Base-by-base conservation (phyloP, 2,113 vertebrate genomes). In the Tiliqua scincoides region DNA sequence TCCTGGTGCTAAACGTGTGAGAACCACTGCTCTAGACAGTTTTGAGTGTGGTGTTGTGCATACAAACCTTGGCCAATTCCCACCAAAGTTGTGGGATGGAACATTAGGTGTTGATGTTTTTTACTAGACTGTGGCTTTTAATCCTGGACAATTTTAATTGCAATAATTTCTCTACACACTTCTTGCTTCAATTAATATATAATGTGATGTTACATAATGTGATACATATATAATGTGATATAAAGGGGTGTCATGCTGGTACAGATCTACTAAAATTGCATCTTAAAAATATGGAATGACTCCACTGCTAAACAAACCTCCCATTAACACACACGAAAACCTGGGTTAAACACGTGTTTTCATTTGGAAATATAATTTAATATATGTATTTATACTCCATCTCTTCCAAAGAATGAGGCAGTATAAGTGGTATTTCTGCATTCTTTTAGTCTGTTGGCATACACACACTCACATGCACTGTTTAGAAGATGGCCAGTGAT, bases 111-210 rank as follows among this genome's bases (percentile, higher is more conserved):
- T n/a, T n/a, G n/a, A n/a, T n/a, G n/a, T n/a, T n/a, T n/a, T n/a
- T n/a, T n/a, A n/a, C n/a, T n/a, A n/a, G n/a, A n/a, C n/a, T n/a
- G n/a, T n/a, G n/a, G n/a, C n/a, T n/a, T n/a, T n/a, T n/a, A n/a
- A n/a, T n/a, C n/a, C n/a, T n/a, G n/a, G n/a, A n/a, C n/a, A n/a
- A n/a, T n/a, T n/a, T n/a, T n/a, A n/a, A n/a, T n/a, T n/a, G n/a
- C n/a, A n/a, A n/a, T n/a, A n/a, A n/a, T 40, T 89, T 74, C 85
- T 35, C 0, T 1, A 85, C 8, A 43, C 62, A 10, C 52, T 84
- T 85, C 68, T 74, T 15, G 11, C 84, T 84, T 82, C 20, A 7
- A 23, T 85, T 89, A 88, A 85, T 25, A 84, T 84, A 62, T 2
- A 4, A n/a, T 27, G 70, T 35, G 40, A 5, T 3, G n/a, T n/a